Conservation (phyloP, 2,113 vertebrate species). For the Podocnemis expansa region DNA sequence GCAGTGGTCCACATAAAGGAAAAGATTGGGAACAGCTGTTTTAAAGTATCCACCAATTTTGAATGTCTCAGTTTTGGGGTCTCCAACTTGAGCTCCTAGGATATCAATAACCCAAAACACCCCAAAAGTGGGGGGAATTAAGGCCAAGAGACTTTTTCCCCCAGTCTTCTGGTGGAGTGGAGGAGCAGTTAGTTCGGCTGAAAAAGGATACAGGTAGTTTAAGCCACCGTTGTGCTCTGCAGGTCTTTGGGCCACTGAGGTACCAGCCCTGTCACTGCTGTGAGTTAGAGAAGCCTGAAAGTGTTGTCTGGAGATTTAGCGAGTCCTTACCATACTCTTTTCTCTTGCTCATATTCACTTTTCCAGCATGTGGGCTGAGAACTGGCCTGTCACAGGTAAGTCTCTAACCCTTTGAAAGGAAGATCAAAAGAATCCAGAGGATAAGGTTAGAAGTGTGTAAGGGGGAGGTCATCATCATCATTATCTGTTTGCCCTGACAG, state of each 20-base stretch:
- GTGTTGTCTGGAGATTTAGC: neutral
- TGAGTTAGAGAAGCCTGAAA: neutral
- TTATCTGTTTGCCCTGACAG: too few species aligned
- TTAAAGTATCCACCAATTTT: neutral
- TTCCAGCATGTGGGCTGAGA: neutral
- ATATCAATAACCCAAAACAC: neutral
- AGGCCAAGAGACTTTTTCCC: neutral
- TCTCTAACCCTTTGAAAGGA: neutral
- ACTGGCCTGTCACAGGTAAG: neutral
- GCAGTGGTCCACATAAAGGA: too few species aligned
- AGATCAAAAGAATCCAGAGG: neutral
- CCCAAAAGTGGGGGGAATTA: neutral
- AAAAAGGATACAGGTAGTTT: neutral
- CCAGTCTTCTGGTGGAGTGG: neutral
- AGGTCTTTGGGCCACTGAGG: neutral
- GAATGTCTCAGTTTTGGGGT: neutral
- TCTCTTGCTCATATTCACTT: neutral
- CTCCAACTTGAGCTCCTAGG: neutral
- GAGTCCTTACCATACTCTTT: rapidly evolving
- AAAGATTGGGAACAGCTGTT: too few species aligned
- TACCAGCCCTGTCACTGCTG: neutral
- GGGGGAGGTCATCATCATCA: too few species aligned
- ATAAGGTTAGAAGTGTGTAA: neutral
- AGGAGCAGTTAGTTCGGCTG: neutral
- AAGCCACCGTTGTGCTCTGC: neutral